phyloP scores from a whole-genome alignment of 2,113 vertebrate genomes.

The Fulmarus glacialis region DNA sequence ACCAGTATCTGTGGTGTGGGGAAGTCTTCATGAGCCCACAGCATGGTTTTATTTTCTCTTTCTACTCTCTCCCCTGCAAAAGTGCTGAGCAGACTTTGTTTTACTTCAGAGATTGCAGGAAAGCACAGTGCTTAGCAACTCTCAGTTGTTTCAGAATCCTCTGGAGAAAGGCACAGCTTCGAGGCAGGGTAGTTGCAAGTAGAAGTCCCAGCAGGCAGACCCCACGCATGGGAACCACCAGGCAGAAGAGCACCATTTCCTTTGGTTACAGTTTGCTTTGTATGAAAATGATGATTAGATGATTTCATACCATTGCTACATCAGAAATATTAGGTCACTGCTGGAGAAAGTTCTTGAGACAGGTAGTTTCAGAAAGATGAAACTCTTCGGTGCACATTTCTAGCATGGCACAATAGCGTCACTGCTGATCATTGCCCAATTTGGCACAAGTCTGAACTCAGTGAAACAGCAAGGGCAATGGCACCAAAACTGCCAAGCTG shows the following conservation, averaged over 20 bases:
- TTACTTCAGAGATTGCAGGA: background rate
- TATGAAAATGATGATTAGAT: background rate
- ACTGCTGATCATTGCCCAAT: rapidly evolving
- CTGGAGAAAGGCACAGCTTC: background rate
- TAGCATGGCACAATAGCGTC: background rate
- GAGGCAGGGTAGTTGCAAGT: background rate
- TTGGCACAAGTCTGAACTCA: background rate
- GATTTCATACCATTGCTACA: background rate
- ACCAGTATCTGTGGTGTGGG: background rate
- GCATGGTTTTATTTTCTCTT: background rate
- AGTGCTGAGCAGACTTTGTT: background rate
- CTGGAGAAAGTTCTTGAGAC: background rate
- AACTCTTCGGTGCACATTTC: background rate
- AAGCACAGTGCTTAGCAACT: background rate
- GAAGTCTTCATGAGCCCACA: background rate
- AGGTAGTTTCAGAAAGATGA: background rate
- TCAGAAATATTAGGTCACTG: background rate
- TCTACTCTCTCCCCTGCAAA: background rate
- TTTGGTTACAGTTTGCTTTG: background rate
- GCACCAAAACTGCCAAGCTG: background rate
- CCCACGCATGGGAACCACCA: rapidly evolving
- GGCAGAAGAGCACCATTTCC: background rate
- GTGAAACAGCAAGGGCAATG: rapidly evolving
- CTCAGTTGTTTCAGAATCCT: background rate
- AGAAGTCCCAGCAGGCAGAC: background rate